These are phyloP conservation scores for Lasius fuliginosus DNA, from an alignment of 2,888 invertebrate species.

Conservation along the genomic window DNA sequence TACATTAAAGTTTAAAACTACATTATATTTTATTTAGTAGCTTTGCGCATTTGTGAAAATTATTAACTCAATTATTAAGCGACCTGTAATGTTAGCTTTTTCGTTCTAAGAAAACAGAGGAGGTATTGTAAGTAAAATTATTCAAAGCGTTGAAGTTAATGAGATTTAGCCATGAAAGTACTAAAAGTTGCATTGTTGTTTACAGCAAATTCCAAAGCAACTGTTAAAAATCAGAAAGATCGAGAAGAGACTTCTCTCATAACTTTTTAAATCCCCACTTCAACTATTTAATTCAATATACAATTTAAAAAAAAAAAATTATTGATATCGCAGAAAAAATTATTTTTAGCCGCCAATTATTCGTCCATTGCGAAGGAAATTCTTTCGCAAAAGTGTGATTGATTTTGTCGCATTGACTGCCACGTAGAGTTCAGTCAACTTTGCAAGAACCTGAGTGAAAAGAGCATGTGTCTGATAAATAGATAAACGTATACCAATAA, in stretches of 20 bases:
- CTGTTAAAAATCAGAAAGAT: constrained; percentile 26
- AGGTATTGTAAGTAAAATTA: constrained; percentile 27
- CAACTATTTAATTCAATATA: neutral
- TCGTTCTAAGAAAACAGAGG: neutral
- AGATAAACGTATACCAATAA: neutral
- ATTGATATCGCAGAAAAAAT: neutral
- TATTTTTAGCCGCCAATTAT: neutral
- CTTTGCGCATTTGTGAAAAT: constrained; percentile 17
- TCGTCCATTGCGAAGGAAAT: neutral
- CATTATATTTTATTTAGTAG: neutral
- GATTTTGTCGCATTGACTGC: neutral
- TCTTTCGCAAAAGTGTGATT: neutral
- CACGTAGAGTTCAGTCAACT: neutral
- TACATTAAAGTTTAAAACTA: constrained; percentile 3
- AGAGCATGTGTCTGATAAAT: neutral
- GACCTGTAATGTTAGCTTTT: neutral
- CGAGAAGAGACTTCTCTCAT: neutral
- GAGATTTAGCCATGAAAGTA: constrained; percentile 19
- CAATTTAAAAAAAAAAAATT: neutral
- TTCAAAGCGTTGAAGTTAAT: constrained; percentile 30
- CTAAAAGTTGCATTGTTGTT: constrained; percentile 8
- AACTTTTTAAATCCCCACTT: neutral
- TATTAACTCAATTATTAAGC: constrained; percentile 35
- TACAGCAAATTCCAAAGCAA: neutral
- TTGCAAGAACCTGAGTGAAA: neutral